Evolutionary conservation across 2,113 vertebrate species (phyloP), one percentile per base, ranked within the genome.

Genomic region (Lamprologus speciosus): DNA sequence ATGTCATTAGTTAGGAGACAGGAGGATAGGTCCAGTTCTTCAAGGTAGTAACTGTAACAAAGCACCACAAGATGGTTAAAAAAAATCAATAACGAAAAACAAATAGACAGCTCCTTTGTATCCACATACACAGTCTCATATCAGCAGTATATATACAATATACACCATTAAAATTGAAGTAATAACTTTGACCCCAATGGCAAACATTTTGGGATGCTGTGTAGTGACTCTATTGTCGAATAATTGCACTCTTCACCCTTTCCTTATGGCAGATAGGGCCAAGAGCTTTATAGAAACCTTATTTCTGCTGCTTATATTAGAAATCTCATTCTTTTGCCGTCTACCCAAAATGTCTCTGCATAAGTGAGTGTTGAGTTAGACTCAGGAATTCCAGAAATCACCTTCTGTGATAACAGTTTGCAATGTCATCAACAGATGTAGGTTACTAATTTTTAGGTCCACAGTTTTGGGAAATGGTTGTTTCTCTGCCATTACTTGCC

Each of bases 21-120:
- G 51, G 97, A 97, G 31, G 97, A 97, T 79, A 99, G 95, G 95
- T 98, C 97, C 92, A 99, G 96, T 81, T 97, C 96, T 1, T 98
- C 94, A 60, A 99, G 95, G 6, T 95, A 93, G 45, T 90, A 94
- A 85, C 95, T 95, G 42, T 26, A 85, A 57, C n/a, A 37, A 57
- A 68, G n/a, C 14, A 53, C 16, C 33, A 14, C 23, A 14, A 83
- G 19, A 58, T 11, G 37, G 8, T 4, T 82, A 2, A 35, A 65
- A n/a, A 6, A 28, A 31, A 50, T n/a, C 35, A n/a, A 14, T 16
- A 16, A 28, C 5, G 7, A 80, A 45, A 33, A 78, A 70, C 16
- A 57, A 80, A 55, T 19, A 82, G 8, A 26, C 31, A 4, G 16
- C 13, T n/a, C 31, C 10, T 51, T 47, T 81, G 9, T 35, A 85